Percentiles rank a stretch among this genome's conserved stretches.
phyloP scores from a whole-genome alignment of 2,113 vertebrate species.

The Epinephelus lanceolatus region DNA sequence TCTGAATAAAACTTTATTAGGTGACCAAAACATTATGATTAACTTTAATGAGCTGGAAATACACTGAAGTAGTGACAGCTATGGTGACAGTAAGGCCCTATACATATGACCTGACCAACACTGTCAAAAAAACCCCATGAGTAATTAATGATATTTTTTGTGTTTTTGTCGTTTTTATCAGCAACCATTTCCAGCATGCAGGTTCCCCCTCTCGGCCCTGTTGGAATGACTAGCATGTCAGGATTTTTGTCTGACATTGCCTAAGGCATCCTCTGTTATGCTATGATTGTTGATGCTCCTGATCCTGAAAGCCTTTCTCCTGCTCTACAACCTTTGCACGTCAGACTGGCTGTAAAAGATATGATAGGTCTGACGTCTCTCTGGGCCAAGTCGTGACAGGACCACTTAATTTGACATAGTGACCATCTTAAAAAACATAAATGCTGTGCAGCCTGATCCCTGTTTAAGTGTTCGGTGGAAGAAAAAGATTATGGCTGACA shows the following conservation, averaged over 20 bases:
- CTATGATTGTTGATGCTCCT: background rate
- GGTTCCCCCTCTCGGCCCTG: too few species aligned
- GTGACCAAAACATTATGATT: too few species aligned
- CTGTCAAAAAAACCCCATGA: too few species aligned
- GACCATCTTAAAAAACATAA: background rate
- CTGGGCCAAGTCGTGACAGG: background rate
- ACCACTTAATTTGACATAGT: background rate
- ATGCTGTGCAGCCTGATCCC: background rate
- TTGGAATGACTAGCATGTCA: background rate
- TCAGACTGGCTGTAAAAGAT: background rate
- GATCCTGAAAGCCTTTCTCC: background rate
- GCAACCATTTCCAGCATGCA: too few species aligned
- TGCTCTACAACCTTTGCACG: background rate
- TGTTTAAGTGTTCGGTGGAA: too few species aligned
- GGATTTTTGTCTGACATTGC: background rate
- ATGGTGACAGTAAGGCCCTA: too few species aligned
- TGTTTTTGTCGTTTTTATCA: too few species aligned
- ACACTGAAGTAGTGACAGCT: too few species aligned
- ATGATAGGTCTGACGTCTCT: background rate
- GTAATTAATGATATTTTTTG: too few species aligned
- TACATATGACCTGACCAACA: too few species aligned
- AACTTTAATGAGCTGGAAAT: too few species aligned
- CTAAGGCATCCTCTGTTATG: background rate
- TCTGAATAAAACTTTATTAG: too few species aligned
- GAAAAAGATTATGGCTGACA: background rate